These are phyloP conservation scores for Catamblyrhynchus diadema DNA, from an alignment of 2,797 vertebrate species.

Conservation along the genomic window DNA sequence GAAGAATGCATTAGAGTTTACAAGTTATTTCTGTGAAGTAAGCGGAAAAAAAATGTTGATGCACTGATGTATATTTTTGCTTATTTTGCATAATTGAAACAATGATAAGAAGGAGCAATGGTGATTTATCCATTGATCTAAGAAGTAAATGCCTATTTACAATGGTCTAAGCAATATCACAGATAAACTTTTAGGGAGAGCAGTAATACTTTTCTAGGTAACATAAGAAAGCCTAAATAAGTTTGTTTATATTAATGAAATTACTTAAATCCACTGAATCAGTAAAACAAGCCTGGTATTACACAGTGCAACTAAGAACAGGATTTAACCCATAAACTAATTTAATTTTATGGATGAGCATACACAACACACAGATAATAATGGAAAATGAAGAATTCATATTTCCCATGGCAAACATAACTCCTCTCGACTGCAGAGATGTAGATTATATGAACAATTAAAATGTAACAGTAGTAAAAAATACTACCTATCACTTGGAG, in stretches of 20 bases:
- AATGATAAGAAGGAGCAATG: background rate
- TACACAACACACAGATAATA: background rate
- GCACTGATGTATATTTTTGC: background rate
- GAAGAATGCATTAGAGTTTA: background rate
- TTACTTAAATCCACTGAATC: background rate
- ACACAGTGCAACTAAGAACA: background rate
- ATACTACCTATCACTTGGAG: background rate
- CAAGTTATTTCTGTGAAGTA: background rate
- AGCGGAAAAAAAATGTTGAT: background rate
- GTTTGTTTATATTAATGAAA: background rate
- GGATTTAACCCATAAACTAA: background rate
- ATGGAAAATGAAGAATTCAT: background rate
- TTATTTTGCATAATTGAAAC: background rate
- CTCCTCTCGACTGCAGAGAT: background rate
- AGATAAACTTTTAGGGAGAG: background rate
- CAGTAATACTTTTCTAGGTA: background rate
- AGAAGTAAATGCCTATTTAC: background rate
- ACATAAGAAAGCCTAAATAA: background rate
- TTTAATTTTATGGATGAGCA: background rate
- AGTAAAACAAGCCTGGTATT: background rate
- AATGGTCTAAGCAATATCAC: background rate
- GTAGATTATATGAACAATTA: slow-evolving; percentile 11
- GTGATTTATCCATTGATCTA: background rate
- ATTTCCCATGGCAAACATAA: slow-evolving; percentile 16
- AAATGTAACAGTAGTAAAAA: slow-evolving; percentile 20